A percentile compares a stretch with the other conserved stretches of the same genome.
Conservation (phyloP, 2,113 vertebrate species). For the Protobothrops mucrosquamatus region DNA sequence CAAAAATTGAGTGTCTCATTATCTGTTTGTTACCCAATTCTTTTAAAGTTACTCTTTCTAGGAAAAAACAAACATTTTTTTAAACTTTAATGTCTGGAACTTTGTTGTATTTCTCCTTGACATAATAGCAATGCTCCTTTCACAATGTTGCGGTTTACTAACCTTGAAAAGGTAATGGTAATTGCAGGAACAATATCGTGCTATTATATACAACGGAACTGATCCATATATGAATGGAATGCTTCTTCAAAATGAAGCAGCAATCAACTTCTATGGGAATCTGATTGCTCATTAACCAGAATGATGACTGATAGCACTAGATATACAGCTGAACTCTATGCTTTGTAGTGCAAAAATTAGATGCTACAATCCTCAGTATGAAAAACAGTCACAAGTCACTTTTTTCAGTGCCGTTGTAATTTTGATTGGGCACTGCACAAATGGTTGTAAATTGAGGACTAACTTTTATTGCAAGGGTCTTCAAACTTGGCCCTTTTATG, state of each 20-base stretch:
- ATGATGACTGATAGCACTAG: background rate
- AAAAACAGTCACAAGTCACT: no score
- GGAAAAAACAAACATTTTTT: background rate
- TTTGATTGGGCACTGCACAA: no score
- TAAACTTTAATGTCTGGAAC: conserved; percentile 2
- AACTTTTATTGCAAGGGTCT: no score
- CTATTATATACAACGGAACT: background rate
- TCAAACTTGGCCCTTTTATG: no score
- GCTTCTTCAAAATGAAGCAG: background rate
- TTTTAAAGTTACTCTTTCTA: background rate
- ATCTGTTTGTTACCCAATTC: background rate
- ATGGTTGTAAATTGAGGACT: no score
- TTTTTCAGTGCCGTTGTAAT: no score
- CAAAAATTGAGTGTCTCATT: background rate
- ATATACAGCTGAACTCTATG: background rate
- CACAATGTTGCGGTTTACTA: background rate
- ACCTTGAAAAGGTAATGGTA: background rate
- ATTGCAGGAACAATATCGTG: background rate
- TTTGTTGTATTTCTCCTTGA: background rate
- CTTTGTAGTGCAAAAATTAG: no score
- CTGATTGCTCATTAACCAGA: background rate
- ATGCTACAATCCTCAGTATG: no score
- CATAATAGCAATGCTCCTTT: background rate
- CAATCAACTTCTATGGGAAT: background rate
- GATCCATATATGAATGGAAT: background rate